Base-by-base conservation (phyloP, 2,113 vertebrate genomes). In the Trogon melanurus region DNA sequence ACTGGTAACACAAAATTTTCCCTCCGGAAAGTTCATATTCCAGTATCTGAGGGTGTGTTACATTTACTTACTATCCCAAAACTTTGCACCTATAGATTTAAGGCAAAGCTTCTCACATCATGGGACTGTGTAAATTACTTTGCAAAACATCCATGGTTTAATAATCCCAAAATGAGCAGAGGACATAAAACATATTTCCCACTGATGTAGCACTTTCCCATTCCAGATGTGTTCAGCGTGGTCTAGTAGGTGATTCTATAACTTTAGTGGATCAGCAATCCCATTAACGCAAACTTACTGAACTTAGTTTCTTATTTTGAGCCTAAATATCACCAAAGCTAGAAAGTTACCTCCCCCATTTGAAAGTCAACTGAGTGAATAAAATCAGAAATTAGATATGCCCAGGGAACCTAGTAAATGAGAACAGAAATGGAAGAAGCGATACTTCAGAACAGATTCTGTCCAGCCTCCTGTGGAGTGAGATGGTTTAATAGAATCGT, bases 401-500 rank as follows among this genome's bases (percentile, higher is more conserved):
- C 61, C 15, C 6, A 41, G 53, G 27, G n/a, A 78, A 67, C 56
- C 7, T 41, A 47, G 48, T 53, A 91, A 92, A 93, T 57, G 22
- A 85, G 56, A 65, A 14, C 13, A 88, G 53, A 50, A 93, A 58
- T 11, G 36, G 91, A 69, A 76, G 45, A 54, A 27, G 1, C 29
- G 87, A 65, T 72, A 41, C 73, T 89, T 89, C 48, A n/a, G 58
- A 89, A 64, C 10, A 3, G 50, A 7, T 67, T 89, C 50, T 58
- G 64, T 73, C 92, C 78, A 38, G 80, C 89, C 82, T 67, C 73
- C 54, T 89, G 45, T 17, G 34, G 76, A 91, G 84, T 62, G 71
- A 86, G 89, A 70, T 83, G 29, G 13, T 91, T 96, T 93, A 80
- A 94, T 74, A 75, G 60, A 84, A 69, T 20, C 48, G 32, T 85